Conservation (phyloP, 2,113 vertebrate genomes). For the Siniperca knerii region DNA sequence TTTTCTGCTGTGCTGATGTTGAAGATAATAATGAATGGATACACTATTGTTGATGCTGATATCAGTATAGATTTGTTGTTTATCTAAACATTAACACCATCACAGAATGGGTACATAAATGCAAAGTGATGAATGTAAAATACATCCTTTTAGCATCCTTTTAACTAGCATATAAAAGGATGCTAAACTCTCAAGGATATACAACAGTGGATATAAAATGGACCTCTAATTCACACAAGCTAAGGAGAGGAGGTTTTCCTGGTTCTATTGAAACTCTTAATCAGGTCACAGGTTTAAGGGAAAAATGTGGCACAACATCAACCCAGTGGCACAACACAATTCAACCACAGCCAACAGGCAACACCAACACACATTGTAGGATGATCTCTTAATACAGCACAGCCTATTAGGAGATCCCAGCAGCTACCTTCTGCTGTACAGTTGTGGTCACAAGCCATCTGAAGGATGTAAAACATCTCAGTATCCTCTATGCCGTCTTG, state of each 20-base stretch:
- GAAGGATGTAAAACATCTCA: conserved; percentile 98
- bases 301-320: conserved; percentile 60
- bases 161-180: neutral
- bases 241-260: conserved; percentile 1
- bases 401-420: conserved; percentile 91
- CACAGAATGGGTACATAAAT: neutral
- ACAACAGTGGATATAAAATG: conserved; percentile 9
- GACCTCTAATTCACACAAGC: conserved; percentile 14
- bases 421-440: conserved; percentile 99
- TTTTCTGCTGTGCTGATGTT: conserved; percentile 27
- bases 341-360: conserved; percentile 60
- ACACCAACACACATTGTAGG: conserved; percentile 66
- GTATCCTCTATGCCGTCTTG: conserved; percentile 95
- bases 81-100: conserved; percentile 4
- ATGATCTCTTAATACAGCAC: conserved; percentile 89
- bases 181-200: conserved; percentile 6
- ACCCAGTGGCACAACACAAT: conserved; percentile 51
- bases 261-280: conserved; percentile 24
- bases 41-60: conserved; percentile 3
- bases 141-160: neutral
- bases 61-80: conserved; percentile 9
- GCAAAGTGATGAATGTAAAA: conserved; percentile 13
- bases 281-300: conserved; percentile 45
- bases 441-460: conserved; percentile 99
- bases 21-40: conserved; percentile 13